Evolutionary conservation across 2,888 invertebrate genomes (phyloP), one percentile per base, ranked within the genome.

Genomic region (Drosophila infuscata): DNA sequence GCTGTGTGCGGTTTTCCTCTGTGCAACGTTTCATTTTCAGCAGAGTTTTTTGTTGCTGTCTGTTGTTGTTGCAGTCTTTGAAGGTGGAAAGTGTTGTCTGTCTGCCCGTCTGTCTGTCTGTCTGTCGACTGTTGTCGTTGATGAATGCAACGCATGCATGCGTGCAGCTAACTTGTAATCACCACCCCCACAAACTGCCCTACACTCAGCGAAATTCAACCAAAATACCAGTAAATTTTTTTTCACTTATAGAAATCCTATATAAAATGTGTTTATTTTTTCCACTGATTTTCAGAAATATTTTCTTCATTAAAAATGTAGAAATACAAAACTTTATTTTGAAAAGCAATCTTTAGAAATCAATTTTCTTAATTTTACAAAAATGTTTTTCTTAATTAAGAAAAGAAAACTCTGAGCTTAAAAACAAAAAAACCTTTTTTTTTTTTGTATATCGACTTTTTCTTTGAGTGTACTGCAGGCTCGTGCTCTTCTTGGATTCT

Each of bases 111-210:
- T 25, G 30, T 12, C 11, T 7, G 20, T 15, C 25, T 7, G 35
- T 12, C 33, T 4, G 52, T 57, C 56, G 38, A 32, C 63, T 59
- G 54, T 36, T 61, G 29, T 56, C 81, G 81, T 79, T 87, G 86
- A 88, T 86, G 86, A 89, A 88, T 86, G 86, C 88, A 89, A 82
- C 82, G 85, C 85, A 86, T 89, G 89, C 85, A 89, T 89, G 85
- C 88, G 89, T 85, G 76, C 87, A 76, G 61, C 53, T 38, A 46
- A 46, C 46, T 46, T 46, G 29, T 12, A 38, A 30, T 30, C 38
- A 41, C n/a, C 36, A 12, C 25, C 7, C 29, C 25, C 46, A 15
- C 25, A 46, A 46, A 2, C 46, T 25, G 46, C 8, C 20, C 25
- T 3, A 25, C 46, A 46, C 25, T 15, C 46, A 25, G 15, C 15